phyloP scores from a whole-genome alignment of 1,140 invertebrate species.

The Zaprionus kolodkinae region DNA sequence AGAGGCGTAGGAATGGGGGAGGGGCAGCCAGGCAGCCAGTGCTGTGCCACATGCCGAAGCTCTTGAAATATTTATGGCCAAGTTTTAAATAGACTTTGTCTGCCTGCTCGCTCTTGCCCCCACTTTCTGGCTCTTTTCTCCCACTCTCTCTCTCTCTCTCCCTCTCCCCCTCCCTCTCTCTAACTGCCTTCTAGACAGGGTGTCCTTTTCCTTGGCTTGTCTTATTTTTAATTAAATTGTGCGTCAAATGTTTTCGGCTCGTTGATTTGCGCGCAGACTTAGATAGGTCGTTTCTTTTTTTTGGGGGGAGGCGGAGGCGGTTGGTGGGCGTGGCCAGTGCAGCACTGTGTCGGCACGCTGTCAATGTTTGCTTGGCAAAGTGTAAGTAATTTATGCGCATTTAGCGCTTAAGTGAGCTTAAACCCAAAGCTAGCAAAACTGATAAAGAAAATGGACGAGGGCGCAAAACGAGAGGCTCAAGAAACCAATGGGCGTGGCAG shows the following conservation, averaged over 20 bases:
- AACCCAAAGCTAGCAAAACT: conserved; percentile 47
- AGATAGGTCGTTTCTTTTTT: too few species aligned
- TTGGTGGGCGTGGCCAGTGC: conserved; percentile 22
- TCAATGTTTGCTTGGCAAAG: conserved; percentile 80
- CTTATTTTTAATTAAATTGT: conserved; percentile 80
- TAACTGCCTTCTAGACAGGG: not conserved
- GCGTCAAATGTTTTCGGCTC: conserved; percentile 78
- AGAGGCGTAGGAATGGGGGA: not conserved
- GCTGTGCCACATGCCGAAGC: not conserved
- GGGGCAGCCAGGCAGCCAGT: not conserved
- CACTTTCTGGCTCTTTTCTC: too few species aligned
- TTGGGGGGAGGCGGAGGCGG: too few species aligned
- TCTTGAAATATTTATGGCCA: conserved; percentile 58
- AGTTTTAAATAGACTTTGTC: conserved; percentile 53
- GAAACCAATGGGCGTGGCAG: conserved; percentile 25
- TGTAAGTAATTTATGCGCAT: conserved; percentile 82
- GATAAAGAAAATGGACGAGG: conserved; percentile 45
- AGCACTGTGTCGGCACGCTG: conserved; percentile 41
- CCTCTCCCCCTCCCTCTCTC: not conserved
- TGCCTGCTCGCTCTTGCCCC: not conserved
- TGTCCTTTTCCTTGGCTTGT: conserved; percentile 13
- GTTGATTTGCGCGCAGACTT: conserved; percentile 46
- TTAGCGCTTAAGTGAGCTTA: conserved; percentile 79
- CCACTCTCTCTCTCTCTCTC: not conserved
- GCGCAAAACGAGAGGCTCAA: conserved; percentile 13